Percentiles rank a stretch among this genome's conserved stretches.
These are phyloP conservation scores for Caenorhabditis angaria DNA, from an alignment of 2,888 invertebrate genomes.

Conservation along the genomic window DNA sequence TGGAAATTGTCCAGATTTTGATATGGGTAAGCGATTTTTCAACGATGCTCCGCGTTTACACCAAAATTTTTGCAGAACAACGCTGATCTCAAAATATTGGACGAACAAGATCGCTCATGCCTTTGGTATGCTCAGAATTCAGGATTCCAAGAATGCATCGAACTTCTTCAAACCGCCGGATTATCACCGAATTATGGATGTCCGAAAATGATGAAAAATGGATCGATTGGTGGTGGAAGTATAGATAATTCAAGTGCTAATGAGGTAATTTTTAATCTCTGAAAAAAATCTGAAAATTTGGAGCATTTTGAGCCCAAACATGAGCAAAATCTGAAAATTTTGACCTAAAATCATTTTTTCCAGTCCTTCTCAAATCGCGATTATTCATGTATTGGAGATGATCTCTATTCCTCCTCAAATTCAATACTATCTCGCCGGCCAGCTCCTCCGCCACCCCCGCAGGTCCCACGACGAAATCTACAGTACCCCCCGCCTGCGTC, in stretches of 20 bases:
- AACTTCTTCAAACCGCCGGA: conserved; percentile 46
- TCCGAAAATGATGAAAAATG: conserved; percentile 19
- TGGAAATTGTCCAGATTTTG: conserved; percentile 84
- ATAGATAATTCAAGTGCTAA: neutral
- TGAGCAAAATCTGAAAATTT: neutral
- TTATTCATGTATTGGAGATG: conserved; percentile 40
- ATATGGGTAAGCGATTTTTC: conserved; percentile 83
- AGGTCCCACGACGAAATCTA: conserved; percentile 33
- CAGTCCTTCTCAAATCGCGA: conserved; percentile 42
- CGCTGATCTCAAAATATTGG: conserved; percentile 89
- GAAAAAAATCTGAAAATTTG: conserved; percentile 18
- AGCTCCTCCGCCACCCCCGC: conserved; percentile 27
- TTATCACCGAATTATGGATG: conserved; percentile 43
- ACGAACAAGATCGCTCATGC: conserved; percentile 85
- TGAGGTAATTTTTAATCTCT: conserved; percentile 17
- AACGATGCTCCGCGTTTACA: neutral
- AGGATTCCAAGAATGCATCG: conserved; percentile 54
- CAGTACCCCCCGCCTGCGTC: too few species aligned
- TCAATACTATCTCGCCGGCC: too few species aligned
- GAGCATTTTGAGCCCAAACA: neutral
- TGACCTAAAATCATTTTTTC: neutral
- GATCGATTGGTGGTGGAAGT: neutral
- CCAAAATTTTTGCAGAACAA: conserved; percentile 81
- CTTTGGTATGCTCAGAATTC: conserved; percentile 80
- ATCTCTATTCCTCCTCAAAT: conserved; percentile 19